Evolutionary conservation across 2,113 vertebrate genomes (phyloP), one percentile per base, ranked within the genome.

Genomic region (Oxyruncus cristatus): DNA sequence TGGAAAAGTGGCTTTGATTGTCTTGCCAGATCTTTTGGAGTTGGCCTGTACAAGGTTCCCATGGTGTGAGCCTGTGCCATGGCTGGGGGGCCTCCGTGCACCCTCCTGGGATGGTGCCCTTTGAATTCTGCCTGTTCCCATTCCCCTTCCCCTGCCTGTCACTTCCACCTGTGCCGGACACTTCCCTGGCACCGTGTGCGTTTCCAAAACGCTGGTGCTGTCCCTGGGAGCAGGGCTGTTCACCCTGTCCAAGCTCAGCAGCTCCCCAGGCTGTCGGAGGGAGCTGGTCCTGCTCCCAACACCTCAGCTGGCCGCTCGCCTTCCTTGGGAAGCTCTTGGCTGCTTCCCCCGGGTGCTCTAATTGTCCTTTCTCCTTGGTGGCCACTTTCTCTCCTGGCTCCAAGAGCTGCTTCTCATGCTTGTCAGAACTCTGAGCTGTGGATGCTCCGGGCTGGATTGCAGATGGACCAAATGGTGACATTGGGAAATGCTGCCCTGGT

Each of bases 171-270:
- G 4, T 37, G 49, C 39, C 5, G 1, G 46, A 39, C 26, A 11
- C 30, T 32, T 70, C 15, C 20, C 35, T 27, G 46, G 11, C 59
- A 16, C 19, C 0, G 0, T 3, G 1, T 27, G 8, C 50, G 37
- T 49, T 85, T 47, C 26, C 52, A 42, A 21, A 49, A 11, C 6
- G 16, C n/a, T 39, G 17, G 11, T 72, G 21, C 39, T 26, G 7
- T 67, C 52, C 44, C 33, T 3, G 7, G 4, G 27, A 55, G 26
- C 1, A 1, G 33, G 26, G 24, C 63, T 46, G 49, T 39, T 56
- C 22, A 16, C 6, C 14, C 27, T 39, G 68, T 16, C 22, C 30
- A 23, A 27, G 49, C 58, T 65, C 76, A 18, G 39, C 8, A 14
- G 26, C 42, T 41, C 16, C 62, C 18, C 41, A 39, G 24, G 18